phyloP scores from a whole-genome alignment of 2,797 vertebrate genomes.

The Xyrichtys novacula region DNA sequence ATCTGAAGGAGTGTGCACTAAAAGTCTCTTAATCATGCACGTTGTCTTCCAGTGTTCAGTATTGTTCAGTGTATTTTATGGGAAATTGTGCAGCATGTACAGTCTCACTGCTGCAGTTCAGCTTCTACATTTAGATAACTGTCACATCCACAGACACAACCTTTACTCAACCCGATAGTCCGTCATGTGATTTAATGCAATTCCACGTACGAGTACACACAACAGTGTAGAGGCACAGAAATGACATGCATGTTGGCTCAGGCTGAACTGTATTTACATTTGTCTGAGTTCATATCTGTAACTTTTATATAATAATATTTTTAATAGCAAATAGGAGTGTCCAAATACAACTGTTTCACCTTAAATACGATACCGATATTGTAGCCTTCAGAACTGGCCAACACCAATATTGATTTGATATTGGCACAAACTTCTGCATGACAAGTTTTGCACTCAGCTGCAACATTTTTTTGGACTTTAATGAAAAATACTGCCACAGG shows the following conservation, averaged over 20 bases:
- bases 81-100: neutral
- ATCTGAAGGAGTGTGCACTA: slow-evolving; percentile 13
- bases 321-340: too few species aligned
- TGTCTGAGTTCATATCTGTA: too few species aligned
- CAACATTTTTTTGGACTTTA: too few species aligned
- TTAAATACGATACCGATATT: too few species aligned
- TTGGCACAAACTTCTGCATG: too few species aligned
- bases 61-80: neutral
- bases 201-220: neutral
- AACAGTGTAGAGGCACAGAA: neutral
- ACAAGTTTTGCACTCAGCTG: too few species aligned
- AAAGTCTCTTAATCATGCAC: slow-evolving; percentile 4
- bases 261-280: slow-evolving; percentile 22
- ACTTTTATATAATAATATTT: too few species aligned
- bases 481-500: too few species aligned
- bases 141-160: slow-evolving; percentile 18
- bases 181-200: slow-evolving; percentile 7
- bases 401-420: too few species aligned
- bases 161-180: slow-evolving; percentile 30
- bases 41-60: slow-evolving; percentile 4
- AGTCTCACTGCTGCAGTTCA: neutral
- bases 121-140: slow-evolving; percentile 23
- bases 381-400: too few species aligned
- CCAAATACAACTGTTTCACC: too few species aligned
- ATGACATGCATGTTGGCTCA: slow-evolving; percentile 4